phyloP scores from a whole-genome alignment of 2,888 invertebrate genomes.

The Drosophila mayaguana region DNA sequence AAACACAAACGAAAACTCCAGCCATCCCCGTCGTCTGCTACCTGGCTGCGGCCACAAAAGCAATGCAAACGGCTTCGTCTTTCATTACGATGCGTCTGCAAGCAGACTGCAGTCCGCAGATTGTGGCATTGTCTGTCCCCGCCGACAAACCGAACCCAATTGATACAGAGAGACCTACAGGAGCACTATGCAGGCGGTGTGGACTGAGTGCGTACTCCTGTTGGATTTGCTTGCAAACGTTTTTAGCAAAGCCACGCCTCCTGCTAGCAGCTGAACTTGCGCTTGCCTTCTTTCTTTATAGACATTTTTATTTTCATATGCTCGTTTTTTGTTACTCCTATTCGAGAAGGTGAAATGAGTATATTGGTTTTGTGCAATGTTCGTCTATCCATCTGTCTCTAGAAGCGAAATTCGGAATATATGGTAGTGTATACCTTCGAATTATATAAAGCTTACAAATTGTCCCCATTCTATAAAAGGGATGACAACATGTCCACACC shows the following conservation, averaged over 20 bases:
- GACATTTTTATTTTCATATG: conserved; percentile 22
- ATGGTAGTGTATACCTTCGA: no score
- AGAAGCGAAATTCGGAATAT: no score
- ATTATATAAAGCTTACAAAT: no score
- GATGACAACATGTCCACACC: no score
- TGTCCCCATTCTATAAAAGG: no score
- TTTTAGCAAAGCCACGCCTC: conserved; percentile 50
- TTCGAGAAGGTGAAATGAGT: no score
- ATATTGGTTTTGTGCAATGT: no score
- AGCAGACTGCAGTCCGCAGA: conserved; percentile 35
- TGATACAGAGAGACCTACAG: conserved; percentile 40
- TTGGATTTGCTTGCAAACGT: conserved; percentile 47
- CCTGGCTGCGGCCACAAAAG: conserved; percentile 62
- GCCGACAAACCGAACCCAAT: conserved; percentile 40
- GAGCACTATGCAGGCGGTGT: no score
- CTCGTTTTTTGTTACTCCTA: conserved; percentile 18
- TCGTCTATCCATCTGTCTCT: no score
- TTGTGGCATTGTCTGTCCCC: conserved; percentile 49
- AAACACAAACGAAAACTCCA: conserved; percentile 7
- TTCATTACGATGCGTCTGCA: conserved; percentile 55
- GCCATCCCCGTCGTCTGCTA: conserved; percentile 22
- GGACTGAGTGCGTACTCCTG: conserved; percentile 26
- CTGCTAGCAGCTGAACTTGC: conserved; percentile 51
- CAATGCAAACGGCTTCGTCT: conserved; percentile 73
- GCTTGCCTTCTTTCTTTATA: conserved; percentile 17